Conservation (phyloP, 2,888 invertebrate genomes). For the Dorcus parallelipipedus region DNA sequence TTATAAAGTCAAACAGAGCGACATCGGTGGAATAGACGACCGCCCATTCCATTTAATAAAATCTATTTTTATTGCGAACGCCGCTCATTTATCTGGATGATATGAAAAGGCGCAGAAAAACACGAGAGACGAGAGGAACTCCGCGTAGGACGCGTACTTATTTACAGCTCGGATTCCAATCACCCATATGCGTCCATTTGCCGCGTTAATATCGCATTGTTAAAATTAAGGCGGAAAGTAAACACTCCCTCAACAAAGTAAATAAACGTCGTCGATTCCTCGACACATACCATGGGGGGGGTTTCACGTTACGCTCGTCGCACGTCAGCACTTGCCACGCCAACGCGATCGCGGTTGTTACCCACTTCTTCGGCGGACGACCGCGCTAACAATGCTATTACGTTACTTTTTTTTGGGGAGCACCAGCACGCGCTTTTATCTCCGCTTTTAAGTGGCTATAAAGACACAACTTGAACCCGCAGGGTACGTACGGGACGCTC, state of each 20-base stretch:
- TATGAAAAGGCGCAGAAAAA: not conserved
- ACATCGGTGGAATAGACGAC: not conserved
- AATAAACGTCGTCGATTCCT: not conserved
- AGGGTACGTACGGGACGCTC: too few species aligned
- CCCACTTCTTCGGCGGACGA: not conserved
- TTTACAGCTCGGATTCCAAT: not conserved
- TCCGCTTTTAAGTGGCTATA: not conserved
- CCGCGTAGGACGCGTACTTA: not conserved
- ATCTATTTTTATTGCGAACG: not conserved
- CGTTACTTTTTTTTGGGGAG: not conserved
- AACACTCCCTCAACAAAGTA: not conserved
- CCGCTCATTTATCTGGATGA: not conserved
- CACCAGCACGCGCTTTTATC: not conserved
- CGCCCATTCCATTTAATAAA: not conserved
- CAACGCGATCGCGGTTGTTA: not conserved
- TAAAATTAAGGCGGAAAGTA: not conserved
- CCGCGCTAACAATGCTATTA: not conserved
- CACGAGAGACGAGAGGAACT: not conserved
- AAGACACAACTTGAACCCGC: too few species aligned
- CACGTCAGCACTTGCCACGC: not conserved
- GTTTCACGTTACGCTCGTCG: not conserved
- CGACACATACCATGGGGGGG: not conserved
- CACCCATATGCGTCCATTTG: not conserved
- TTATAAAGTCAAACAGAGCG: not conserved
- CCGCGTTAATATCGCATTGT: not conserved